Evolutionary conservation across 2,888 invertebrate species (phyloP), one percentile per base, ranked within the genome.

Genomic region (Zelleria hepariella): DNA sequence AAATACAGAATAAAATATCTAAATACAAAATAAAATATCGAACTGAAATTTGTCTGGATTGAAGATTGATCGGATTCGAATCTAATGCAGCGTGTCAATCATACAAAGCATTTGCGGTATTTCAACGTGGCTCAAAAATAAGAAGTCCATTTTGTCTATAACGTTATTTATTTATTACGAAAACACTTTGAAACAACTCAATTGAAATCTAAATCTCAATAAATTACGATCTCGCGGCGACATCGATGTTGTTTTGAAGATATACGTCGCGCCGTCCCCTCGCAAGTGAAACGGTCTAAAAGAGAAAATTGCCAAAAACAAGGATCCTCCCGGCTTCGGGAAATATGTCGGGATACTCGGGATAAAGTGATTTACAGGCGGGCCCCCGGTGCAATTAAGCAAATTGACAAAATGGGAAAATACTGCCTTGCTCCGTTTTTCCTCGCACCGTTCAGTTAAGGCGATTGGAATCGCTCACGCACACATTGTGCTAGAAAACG

Each of bases 371-470:
- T 61, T 61, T 61, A 61, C 58, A 52, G 56, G 2, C 32, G 24
- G 42, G 53, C 10, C 49, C 57, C 58, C 56, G 48, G 57, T 24
- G 60, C 61, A 61, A 61, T 61, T 61, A 61, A 55, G 56, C 52
- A 61, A 61, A 61, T 61, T 61, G 61, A 61, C 61, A 61, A 59
- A 61, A 61, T 59, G 49, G 57, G 54, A 57, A 61, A 57, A 61
- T 59, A 61, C 57, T 58, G 61, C 55, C 23, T 27, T 21, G 5
- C 51, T 5, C 10, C 23, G 5, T 20, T 51, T 23, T 42, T 23
- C 15, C 24, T 10, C 1, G 15, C 26, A 6, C 2, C 49, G 48
- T 10, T 5, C 25, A 24, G 3, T 24, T 15, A n/a, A n/a, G n/a
- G n/a, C n/a, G n/a, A n/a, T n/a, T n/a, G n/a, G n/a, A n/a, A n/a